Percentiles rank a stretch among this genome's conserved stretches.
Conservation (phyloP, 1,140 invertebrate species). For the Branchinecta lindahli region DNA sequence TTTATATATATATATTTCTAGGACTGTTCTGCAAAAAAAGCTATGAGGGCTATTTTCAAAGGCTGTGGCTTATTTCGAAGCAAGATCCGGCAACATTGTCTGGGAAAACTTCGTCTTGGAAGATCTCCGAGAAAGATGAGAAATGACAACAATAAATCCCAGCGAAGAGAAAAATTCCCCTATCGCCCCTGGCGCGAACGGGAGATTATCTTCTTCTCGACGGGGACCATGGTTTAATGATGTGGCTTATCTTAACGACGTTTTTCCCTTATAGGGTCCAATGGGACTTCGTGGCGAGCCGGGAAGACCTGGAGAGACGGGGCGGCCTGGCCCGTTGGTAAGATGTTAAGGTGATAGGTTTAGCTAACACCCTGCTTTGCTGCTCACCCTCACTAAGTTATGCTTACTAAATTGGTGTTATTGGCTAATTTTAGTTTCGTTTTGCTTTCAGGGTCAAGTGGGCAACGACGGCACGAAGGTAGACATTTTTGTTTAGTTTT, state of each 20-base stretch:
- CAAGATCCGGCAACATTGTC: no score
- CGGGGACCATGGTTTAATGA: neutral
- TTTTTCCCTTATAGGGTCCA: constrained; percentile 47
- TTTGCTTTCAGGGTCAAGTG: constrained; percentile 45
- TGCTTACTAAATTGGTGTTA: constrained; percentile 7
- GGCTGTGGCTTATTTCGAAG: no score
- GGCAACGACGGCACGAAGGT: constrained; percentile 58
- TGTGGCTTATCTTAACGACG: constrained; percentile 14
- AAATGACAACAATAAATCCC: constrained; percentile 1
- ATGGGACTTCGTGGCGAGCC: constrained; percentile 71
- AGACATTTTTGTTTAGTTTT: constrained; percentile 25
- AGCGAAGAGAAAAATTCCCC: neutral
- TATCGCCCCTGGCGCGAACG: neutral
- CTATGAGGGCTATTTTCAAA: no score
- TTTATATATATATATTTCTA: no score
- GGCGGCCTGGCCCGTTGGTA: constrained; percentile 61
- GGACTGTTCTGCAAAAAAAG: no score
- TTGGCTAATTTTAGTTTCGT: constrained; percentile 22
- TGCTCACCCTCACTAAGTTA: neutral
- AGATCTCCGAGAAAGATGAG: neutral
- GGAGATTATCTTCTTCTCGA: neutral
- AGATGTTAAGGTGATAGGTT: constrained; percentile 29
- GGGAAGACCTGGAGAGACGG: constrained; percentile 52
- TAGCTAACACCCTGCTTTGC: neutral
- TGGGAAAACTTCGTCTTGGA: neutral